These are phyloP conservation scores for Calonectris borealis DNA, from an alignment of 2,113 vertebrate species.

Conservation along the genomic window DNA sequence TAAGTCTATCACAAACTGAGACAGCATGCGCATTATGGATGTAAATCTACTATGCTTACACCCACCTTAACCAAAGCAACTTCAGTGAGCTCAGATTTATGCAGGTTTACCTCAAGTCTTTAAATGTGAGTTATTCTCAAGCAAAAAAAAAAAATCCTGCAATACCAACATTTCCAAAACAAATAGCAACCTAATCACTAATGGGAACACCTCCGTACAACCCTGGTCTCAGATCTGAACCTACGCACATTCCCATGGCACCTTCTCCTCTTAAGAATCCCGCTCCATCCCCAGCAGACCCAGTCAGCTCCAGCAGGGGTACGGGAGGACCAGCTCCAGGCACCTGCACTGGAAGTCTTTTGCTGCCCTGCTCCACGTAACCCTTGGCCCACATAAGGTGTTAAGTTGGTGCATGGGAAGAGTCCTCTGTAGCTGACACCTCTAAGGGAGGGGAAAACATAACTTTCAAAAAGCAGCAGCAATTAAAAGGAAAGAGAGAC, in stretches of 20 bases:
- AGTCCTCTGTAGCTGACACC: not conserved
- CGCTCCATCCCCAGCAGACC: not conserved
- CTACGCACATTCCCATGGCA: accelerated
- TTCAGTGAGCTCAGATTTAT: not conserved
- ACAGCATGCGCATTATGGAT: not conserved
- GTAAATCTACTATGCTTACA: not conserved
- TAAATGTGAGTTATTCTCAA: not conserved
- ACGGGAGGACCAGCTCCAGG: not conserved
- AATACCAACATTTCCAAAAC: not conserved
- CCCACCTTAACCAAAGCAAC: not conserved
- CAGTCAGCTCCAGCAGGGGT: not conserved
- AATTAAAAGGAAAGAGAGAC: not conserved
- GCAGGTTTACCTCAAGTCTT: not conserved
- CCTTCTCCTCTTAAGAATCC: not conserved
- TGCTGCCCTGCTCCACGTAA: not conserved
- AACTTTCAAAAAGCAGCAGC: not conserved
- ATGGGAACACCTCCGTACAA: not conserved
- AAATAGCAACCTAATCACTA: not conserved
- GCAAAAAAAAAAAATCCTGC: not conserved
- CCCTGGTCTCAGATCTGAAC: not conserved
- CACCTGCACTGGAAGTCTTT: not conserved
- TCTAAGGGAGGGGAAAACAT: not conserved
- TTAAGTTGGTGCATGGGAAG: not conserved
- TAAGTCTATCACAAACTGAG: not conserved
- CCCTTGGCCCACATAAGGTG: not conserved